These are phyloP conservation scores for Malaclemys terrapin DNA, from an alignment of 2,113 vertebrate species.

Conservation along the genomic window DNA sequence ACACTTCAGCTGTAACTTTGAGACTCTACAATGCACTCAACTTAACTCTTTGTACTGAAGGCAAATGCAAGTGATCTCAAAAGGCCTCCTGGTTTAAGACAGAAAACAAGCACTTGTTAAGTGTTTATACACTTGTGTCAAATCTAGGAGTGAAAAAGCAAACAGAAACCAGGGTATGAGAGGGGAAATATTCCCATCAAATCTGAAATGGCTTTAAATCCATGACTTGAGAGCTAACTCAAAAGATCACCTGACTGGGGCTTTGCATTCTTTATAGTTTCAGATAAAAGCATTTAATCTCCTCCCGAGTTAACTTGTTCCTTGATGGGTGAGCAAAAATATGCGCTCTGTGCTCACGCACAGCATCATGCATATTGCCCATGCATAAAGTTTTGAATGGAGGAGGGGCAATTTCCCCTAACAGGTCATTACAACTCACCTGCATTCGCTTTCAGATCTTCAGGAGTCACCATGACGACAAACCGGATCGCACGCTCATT, in stretches of 20 bases:
- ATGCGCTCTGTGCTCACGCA: accelerated
- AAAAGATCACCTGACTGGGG: neutral
- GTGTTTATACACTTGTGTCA: neutral
- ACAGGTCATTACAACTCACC: constrained; percentile 77
- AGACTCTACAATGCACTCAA: neutral
- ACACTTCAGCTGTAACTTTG: neutral
- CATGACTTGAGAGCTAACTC: neutral
- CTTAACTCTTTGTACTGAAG: neutral
- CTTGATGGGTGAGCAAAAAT: neutral
- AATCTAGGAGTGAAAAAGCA: neutral
- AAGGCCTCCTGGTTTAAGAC: neutral
- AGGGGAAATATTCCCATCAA: neutral
- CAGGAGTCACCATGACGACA: constrained; percentile 98
- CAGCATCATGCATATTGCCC: accelerated
- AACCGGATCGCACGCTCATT: constrained; percentile 97
- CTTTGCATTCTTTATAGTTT: neutral
- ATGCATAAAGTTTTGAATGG: neutral
- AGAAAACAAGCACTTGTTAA: neutral
- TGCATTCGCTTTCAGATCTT: constrained; percentile 98
- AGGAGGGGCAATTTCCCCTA: neutral
- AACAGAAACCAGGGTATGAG: neutral
- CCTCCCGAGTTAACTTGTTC: neutral
- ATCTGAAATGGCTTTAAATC: neutral
- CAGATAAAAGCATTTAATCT: neutral
- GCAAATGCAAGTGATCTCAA: neutral